Percentiles rank a stretch among this genome's conserved stretches.
Conservation (phyloP, 2,113 vertebrate genomes). For the Conger conger region DNA sequence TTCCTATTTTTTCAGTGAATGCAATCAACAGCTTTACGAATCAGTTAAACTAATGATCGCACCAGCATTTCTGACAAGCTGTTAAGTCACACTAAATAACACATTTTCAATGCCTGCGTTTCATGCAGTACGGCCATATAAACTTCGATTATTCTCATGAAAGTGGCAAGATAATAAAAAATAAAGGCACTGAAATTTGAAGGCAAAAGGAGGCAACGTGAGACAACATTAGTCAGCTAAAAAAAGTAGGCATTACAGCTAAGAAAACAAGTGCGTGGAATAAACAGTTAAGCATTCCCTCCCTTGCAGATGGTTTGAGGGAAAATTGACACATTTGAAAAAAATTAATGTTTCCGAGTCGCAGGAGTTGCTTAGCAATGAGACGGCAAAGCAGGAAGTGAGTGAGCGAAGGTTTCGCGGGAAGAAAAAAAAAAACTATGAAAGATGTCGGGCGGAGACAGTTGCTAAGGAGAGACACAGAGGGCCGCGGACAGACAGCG, state of each 20-base stretch:
- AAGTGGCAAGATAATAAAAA: not conserved
- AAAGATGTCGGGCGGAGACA: not conserved
- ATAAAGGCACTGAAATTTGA: not conserved
- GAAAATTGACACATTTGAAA: not conserved
- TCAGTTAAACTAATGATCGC: not conserved
- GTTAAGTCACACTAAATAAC: no score
- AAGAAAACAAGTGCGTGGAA: not conserved
- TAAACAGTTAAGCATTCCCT: not conserved
- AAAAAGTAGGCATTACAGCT: not conserved
- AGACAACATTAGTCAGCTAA: not conserved
- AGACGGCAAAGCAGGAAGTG: not conserved
- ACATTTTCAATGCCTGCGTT: not conserved
- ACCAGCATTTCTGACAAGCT: no score
- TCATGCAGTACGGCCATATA: not conserved
- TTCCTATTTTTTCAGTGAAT: not conserved
- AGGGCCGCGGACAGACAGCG: not conserved
- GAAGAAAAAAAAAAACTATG: not conserved
- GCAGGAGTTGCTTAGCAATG: not conserved
- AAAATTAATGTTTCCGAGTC: not conserved
- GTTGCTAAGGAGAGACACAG: conserved; percentile 29
- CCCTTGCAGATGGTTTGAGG: not conserved
- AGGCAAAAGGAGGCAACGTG: not conserved
- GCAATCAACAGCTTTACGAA: not conserved
- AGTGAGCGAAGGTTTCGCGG: not conserved
- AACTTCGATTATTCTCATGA: not conserved